phyloP scores from a whole-genome alignment of 2,113 vertebrate genomes.

The Paratilapia polleni region DNA sequence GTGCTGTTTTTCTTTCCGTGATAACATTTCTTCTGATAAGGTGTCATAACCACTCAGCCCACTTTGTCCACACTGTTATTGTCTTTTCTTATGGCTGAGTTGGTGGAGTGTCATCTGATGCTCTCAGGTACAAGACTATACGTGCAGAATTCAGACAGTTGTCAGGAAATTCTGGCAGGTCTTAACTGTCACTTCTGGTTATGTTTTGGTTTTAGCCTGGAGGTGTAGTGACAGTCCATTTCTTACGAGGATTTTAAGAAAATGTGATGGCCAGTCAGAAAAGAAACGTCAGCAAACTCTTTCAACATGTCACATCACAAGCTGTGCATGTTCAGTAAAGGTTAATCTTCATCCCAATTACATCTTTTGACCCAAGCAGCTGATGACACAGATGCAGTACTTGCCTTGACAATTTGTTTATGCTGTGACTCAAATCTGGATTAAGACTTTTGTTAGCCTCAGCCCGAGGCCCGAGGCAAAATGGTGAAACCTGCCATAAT shows the following conservation, averaged over 20 bases:
- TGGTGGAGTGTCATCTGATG: conserved; percentile 14
- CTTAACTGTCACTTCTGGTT: conserved; percentile 29
- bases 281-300: conserved; percentile 21
- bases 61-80: not conserved
- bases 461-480: conserved; percentile 61
- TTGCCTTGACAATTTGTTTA: conserved; percentile 61
- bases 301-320: conserved; percentile 19
- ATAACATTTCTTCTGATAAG: not conserved
- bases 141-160: conserved; percentile 20
- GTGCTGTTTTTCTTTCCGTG: not conserved
- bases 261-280: conserved; percentile 26
- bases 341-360: conserved; percentile 41
- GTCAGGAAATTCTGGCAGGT: conserved; percentile 7
- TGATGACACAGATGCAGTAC: conserved; percentile 32
- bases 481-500: conserved; percentile 53
- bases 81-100: conserved; percentile 2
- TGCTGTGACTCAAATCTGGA: conserved; percentile 37
- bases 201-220: conserved; percentile 17
- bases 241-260: conserved; percentile 16
- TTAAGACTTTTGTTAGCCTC: conserved; percentile 39
- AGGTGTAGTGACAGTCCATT: conserved; percentile 1
- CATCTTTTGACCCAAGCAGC: conserved; percentile 40
- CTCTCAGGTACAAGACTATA: conserved; percentile 27
- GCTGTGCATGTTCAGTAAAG: conserved; percentile 12
- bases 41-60: not conserved